phyloP scores from a whole-genome alignment of 2,113 vertebrate genomes.

The Suricata suricatta region DNA sequence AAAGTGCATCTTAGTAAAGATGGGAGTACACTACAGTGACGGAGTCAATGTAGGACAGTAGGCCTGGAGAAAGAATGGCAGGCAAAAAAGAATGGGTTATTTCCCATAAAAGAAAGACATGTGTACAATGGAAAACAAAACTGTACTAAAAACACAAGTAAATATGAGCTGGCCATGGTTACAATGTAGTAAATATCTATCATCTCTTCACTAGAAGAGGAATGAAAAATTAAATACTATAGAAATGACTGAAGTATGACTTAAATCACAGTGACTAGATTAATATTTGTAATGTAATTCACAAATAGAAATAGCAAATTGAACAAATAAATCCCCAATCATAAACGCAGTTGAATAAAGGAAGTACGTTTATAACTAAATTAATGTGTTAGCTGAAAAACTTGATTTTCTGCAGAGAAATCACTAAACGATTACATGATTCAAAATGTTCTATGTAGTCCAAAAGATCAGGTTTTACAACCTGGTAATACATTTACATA shows the following conservation, averaged over 20 bases:
- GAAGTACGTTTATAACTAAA: constrained; percentile 22
- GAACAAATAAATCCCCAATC: constrained; percentile 19
- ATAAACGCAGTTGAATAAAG: background rate
- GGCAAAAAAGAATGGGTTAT: background rate
- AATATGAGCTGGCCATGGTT: background rate
- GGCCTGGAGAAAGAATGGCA: background rate
- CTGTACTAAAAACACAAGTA: background rate
- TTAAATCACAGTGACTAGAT: background rate
- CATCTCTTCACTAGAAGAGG: background rate
- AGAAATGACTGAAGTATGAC: constrained; percentile 8
- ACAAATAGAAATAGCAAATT: background rate
- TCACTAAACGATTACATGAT: constrained; percentile 24
- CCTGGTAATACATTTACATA: background rate
- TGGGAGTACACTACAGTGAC: background rate
- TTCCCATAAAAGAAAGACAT: constrained; percentile 1
- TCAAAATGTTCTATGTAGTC: background rate
- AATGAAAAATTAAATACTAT: background rate
- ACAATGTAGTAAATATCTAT: background rate
- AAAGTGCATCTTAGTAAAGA: constrained; percentile 34
- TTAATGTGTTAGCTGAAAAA: constrained; percentile 6
- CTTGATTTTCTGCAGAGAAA: constrained; percentile 29
- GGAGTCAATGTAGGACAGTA: background rate
- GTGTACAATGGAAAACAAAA: constrained; percentile 16
- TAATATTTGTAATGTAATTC: constrained; percentile 13
- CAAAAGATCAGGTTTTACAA: constrained; percentile 14